Evolutionary conservation across 2,888 invertebrate species (phyloP), one percentile per base, ranked within the genome.

Genomic region (Phasia obesa): DNA sequence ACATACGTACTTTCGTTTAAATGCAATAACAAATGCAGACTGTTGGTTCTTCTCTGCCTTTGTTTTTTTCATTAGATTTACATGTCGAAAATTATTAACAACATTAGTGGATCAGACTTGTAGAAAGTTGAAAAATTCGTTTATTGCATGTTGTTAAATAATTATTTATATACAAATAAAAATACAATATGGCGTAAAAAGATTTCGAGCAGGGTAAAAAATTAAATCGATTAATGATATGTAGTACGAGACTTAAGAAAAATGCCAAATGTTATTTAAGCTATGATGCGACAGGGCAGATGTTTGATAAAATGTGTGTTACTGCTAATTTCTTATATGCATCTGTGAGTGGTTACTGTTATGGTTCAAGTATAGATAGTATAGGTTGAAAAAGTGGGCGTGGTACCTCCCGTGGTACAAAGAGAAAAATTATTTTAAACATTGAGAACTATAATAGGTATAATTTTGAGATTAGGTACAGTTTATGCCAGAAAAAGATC

Each of bases 111-210:
- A n/a, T 5, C 17, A 25, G n/a, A 31, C 9, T 19, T 47, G 6
- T 17, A 55, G 13, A 44, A 67, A 74, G 67, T 73, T 73, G 7
- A 57, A 35, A 65, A 65, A 51, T 44, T 71, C 38, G 25, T 31
- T 71, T 65, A 71, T 79, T 73, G 78, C 78, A 64, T 79, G 78
- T 64, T 79, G 35, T 11, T 47, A 65, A 51, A 31, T 38, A 57
- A 64, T 79, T 53, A 59, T 59, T 65, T 51, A 35, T 49, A 57
- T 21, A 21, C 31, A 59, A 31, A 35, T 23, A 19, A 31, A n/a
- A 51, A 13, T 0, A 55, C 4, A 7, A 31, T n/a, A n/a, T 55
- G 42, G 44, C 6, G 0, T 5, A 25, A 42, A 42, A 13, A 42
- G 15, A 11, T 35, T 21, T n/a, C 15, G 19, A 15, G 35, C 17